A percentile compares a stretch with the other conserved stretches of the same genome.
Evolutionary conservation across 2,888 invertebrate species (phyloP).

Genomic region (Drosophila pseudotalamancana): DNA sequence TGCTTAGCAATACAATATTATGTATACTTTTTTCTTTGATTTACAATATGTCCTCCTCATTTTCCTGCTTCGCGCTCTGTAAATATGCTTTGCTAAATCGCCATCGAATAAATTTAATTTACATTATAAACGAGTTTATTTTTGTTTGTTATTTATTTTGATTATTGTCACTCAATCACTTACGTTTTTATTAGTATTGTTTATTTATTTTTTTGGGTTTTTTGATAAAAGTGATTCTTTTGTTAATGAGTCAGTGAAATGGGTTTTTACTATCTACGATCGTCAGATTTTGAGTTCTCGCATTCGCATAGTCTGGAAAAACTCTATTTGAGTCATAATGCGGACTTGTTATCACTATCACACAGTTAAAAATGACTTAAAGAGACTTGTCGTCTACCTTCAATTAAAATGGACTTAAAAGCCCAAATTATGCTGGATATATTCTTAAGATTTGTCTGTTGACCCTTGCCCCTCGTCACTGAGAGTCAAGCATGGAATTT

Average conservation of each 20-base stretch:
- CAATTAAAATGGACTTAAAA: constrained; percentile 23
- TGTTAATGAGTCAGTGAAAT: constrained; percentile 27
- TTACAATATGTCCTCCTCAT: constrained; percentile 4
- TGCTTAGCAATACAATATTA: constrained; percentile 11
- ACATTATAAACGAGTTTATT: constrained; percentile 25
- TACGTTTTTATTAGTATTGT: constrained; percentile 3
- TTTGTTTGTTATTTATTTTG: constrained; percentile 2
- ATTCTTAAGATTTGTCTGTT: not conserved
- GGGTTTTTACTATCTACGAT: constrained; percentile 15
- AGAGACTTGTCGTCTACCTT: constrained; percentile 1
- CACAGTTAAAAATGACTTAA: constrained; percentile 1
- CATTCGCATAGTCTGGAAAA: constrained; percentile 1
- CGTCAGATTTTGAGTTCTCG: not conserved
- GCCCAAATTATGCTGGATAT: constrained; percentile 28
- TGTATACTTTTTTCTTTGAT: constrained; percentile 17
- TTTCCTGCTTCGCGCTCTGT: constrained; percentile 32
- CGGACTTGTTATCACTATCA: constrained; percentile 38
- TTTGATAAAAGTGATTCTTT: not conserved
- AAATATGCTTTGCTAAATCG: constrained; percentile 56
- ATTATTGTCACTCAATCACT: not conserved
- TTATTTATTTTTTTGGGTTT: not conserved
- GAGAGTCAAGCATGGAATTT: no score
- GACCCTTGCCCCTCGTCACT: not conserved
- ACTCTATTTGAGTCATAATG: constrained; percentile 26
- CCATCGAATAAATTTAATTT: constrained; percentile 72